Evolutionary conservation across 1,140 invertebrate species (phyloP), one percentile per base, ranked within the genome.

Genomic region (Camponotus vicinus): DNA sequence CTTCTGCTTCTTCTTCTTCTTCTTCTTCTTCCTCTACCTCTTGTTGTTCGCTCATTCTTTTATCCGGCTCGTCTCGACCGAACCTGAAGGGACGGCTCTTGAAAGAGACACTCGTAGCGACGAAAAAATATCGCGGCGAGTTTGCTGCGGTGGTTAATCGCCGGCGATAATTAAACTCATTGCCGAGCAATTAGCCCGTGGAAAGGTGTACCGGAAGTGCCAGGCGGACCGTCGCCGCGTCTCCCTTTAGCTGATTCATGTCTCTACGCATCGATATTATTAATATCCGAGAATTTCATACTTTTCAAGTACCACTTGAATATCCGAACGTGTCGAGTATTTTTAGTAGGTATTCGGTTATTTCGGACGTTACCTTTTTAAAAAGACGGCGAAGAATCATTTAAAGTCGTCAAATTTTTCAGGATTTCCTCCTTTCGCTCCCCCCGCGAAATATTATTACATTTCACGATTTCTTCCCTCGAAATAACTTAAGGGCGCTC

Each of bases 401-500:
- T 18, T 18, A 1, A 49, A 49, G 45, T 3, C 11, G 15, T 0
- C 11, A 52, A 52, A 18, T 49, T 49, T 13, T 49, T 49, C 45
- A 49, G 45, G 0, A 18, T 18, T 15, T 52, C 13, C 49, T 52
- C 49, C 9, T 18, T 52, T 9, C 15, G 1, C 1, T 15, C 4
- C 9, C 18, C 8, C 32, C 7, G 18, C 42, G 3, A 3, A n/a
- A 32, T 40, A n/a, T 42, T 61, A 42, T 67, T 71, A 49, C n/a
- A 15, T 37, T 18, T 34, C 13, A 40, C n/a, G 55, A 27, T 32
- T 32, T 40, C 63, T 45, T 45, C 34, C 21, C 15, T 7, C 42
- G 18, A 40, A 73, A 75, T 89, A 89, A 89, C 86, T 89, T 85
- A 83, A 77, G 77, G 66, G 45, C 49, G 59, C 80, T 86, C 83